phyloP scores from a whole-genome alignment of 2,113 vertebrate genomes.

The Melanocharis versteri region DNA sequence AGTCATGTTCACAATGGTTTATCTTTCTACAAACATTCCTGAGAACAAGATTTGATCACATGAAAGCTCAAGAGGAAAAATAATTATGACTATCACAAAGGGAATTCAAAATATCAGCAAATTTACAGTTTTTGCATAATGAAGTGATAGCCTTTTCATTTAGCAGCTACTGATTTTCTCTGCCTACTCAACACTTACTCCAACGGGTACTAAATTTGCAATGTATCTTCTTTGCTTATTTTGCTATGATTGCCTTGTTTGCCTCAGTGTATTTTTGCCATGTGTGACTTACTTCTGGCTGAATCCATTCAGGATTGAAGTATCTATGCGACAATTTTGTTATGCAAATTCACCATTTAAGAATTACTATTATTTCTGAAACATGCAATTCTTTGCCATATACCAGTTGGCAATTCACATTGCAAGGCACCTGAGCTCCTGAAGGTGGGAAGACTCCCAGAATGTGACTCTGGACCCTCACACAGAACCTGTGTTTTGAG shows the following conservation, averaged over 20 bases:
- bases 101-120: not conserved
- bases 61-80: not conserved
- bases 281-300: not conserved
- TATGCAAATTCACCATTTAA: not conserved
- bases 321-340: not conserved
- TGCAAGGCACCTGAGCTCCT: not conserved
- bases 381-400: not conserved
- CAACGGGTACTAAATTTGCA: not conserved
- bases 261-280: not conserved
- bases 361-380: not conserved
- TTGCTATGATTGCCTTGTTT: not conserved
- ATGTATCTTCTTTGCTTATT: not conserved
- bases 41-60: not conserved
- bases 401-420: not conserved
- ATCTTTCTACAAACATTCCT: not conserved
- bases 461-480: not conserved
- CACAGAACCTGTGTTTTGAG: not conserved
- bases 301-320: not conserved
- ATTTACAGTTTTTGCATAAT: not conserved
- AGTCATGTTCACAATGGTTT: not conserved
- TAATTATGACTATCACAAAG: not conserved
- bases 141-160: not conserved
- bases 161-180: not conserved
- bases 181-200: not conserved
- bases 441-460: not conserved